Evolutionary conservation across 1,140 invertebrate species (phyloP).

Genomic region (Drepana arcuata): DNA sequence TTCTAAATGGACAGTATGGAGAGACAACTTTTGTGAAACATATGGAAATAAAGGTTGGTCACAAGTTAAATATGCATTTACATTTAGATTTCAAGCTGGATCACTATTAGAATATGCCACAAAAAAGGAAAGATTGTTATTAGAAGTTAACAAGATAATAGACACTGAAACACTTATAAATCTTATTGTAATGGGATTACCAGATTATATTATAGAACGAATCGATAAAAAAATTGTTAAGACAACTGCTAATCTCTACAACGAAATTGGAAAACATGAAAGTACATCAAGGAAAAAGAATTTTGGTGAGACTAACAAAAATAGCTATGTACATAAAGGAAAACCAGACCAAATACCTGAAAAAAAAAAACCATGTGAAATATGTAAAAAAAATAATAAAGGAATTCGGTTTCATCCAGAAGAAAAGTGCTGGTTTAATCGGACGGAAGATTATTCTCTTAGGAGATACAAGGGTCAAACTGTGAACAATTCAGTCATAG

Average conservation of each 20-base stretch:
- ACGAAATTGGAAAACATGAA: constrained; percentile 24
- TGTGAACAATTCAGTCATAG: constrained; percentile 28
- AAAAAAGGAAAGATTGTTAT: constrained; percentile 33
- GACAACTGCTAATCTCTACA: constrained; percentile 15
- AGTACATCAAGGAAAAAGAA: constrained; percentile 9
- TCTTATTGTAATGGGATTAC: constrained; percentile 18
- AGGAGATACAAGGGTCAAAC: constrained; percentile 9
- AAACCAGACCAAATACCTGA: constrained; percentile 17
- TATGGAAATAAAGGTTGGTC: constrained; percentile 35
- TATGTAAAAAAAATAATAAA: constrained; percentile 35
- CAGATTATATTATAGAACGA: constrained; percentile 19
- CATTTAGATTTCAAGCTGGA: constrained; percentile 25
- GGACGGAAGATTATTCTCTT: constrained; percentile 8
- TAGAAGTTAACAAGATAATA: constrained; percentile 19
- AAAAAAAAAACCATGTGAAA: constrained; percentile 20
- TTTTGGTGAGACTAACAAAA: constrained; percentile 8
- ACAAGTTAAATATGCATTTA: constrained; percentile 28
- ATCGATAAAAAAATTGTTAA: constrained; percentile 14
- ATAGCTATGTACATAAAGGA: constrained; percentile 11
- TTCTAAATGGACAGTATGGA: constrained; percentile 31
- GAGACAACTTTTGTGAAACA: constrained; percentile 30
- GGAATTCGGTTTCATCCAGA: constrained; percentile 25
- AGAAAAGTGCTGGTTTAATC: constrained; percentile 26
- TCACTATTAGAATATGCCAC: constrained; percentile 39
- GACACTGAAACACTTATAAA: constrained; percentile 19